Conservation (phyloP, 2,113 vertebrate genomes). For the Chloroceryle aenea region DNA sequence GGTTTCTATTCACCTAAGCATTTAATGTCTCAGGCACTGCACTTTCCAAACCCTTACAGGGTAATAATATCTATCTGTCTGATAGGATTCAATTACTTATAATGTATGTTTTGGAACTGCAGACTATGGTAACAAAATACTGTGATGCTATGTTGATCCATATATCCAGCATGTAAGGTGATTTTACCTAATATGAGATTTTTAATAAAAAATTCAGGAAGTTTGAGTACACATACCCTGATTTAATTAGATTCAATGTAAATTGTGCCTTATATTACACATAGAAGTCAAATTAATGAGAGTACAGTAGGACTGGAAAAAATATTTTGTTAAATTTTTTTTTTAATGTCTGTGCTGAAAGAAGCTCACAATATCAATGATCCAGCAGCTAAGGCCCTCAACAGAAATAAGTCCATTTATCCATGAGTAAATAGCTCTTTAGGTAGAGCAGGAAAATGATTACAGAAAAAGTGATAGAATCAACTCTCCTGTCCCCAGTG, state of each 20-base stretch:
- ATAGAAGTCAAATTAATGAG: background rate
- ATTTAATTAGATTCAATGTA: background rate
- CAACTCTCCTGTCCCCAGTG: background rate
- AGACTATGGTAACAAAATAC: background rate
- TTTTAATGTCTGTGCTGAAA: background rate
- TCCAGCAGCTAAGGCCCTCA: background rate
- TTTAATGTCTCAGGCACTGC: background rate
- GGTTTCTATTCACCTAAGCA: background rate
- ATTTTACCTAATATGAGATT: background rate
- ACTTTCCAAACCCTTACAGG: background rate
- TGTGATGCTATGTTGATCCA: background rate
- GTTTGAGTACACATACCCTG: background rate
- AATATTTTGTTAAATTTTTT: background rate
- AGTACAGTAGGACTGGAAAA: background rate
- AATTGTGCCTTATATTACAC: background rate
- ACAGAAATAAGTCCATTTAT: background rate
- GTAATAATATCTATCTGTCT: background rate
- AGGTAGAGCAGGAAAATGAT: background rate
- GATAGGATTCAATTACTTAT: background rate
- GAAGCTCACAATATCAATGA: background rate
- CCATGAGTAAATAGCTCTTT: background rate
- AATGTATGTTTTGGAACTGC: background rate
- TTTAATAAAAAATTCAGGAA: background rate
- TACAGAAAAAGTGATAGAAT: background rate
- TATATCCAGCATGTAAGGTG: background rate